These are phyloP conservation scores for Catharus minimus DNA, from an alignment of 2,113 vertebrate species.

Conservation along the genomic window DNA sequence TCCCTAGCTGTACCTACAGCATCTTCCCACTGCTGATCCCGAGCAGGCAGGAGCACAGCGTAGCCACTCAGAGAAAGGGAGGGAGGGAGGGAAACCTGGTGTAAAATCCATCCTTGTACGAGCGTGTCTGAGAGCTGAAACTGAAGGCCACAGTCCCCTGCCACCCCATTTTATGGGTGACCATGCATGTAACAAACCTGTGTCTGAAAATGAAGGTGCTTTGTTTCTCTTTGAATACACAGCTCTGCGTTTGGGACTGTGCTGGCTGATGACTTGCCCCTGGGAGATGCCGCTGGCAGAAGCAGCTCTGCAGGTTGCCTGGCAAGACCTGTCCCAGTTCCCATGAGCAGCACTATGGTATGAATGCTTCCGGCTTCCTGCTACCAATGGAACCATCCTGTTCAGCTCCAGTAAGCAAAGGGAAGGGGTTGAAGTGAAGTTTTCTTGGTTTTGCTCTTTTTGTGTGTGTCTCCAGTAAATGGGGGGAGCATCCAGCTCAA, in stretches of 20 bases:
- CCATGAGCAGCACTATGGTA: background rate
- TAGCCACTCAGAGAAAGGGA: background rate
- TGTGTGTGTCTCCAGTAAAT: background rate
- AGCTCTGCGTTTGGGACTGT: background rate
- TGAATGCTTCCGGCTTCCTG: background rate
- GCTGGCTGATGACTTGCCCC: background rate
- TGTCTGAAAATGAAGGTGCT: background rate
- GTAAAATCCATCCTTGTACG: background rate
- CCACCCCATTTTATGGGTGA: background rate
- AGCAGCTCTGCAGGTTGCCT: background rate
- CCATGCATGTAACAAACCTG: fast-evolving
- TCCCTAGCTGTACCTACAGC: background rate
- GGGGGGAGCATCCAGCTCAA: background rate
- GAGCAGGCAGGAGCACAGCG: background rate
- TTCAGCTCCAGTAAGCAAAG: background rate
- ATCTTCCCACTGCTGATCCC: background rate
- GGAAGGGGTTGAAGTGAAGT: background rate
- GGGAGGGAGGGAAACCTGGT: background rate
- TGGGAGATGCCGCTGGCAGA: background rate
- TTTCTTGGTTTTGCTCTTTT: background rate
- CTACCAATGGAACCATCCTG: background rate
- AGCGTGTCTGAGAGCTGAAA: background rate
- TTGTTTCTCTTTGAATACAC: background rate
- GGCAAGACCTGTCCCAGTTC: background rate
- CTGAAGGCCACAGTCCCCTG: background rate